Evolutionary conservation across 2,888 invertebrate species (phyloP).

Genomic region (Drosophila testacea): DNA sequence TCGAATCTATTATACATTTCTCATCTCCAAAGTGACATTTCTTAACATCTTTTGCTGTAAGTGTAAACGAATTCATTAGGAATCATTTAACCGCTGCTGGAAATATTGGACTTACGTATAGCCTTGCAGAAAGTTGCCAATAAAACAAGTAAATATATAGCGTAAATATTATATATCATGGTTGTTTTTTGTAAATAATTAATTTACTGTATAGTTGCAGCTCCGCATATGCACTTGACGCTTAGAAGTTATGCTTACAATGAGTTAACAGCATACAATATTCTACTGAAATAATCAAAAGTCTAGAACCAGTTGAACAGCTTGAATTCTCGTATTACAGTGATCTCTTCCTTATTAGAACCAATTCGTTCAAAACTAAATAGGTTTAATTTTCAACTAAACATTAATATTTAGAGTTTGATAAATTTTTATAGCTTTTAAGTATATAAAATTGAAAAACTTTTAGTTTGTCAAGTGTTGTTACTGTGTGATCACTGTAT

Average conservation of each 20-base stretch:
- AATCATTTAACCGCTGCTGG: neutral
- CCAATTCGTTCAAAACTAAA: no score
- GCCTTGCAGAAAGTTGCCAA: conserved; percentile 1
- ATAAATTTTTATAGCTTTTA: no score
- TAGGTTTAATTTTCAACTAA: no score
- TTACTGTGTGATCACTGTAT: neutral
- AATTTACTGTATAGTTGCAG: no score
- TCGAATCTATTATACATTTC: conserved; percentile 39
- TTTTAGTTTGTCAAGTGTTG: no score
- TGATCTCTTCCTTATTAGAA: no score
- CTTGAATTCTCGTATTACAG: neutral
- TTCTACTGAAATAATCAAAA: neutral
- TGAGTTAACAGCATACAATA: neutral
- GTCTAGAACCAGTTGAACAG: conserved; percentile 23
- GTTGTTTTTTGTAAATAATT: neutral
- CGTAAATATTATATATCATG: neutral
- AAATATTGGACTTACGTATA: conserved; percentile 17
- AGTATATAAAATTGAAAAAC: no score
- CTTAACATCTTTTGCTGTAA: conserved; percentile 42
- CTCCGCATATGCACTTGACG: neutral
- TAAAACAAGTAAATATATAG: neutral
- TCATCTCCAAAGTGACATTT: conserved; percentile 53
- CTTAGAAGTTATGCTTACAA: neutral
- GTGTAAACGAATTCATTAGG: neutral
- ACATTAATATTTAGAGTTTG: no score